Percentiles rank a stretch among this genome's conserved stretches.
Evolutionary conservation across 2,797 vertebrate genomes (phyloP).

Genomic region (Dallia pectoralis): DNA sequence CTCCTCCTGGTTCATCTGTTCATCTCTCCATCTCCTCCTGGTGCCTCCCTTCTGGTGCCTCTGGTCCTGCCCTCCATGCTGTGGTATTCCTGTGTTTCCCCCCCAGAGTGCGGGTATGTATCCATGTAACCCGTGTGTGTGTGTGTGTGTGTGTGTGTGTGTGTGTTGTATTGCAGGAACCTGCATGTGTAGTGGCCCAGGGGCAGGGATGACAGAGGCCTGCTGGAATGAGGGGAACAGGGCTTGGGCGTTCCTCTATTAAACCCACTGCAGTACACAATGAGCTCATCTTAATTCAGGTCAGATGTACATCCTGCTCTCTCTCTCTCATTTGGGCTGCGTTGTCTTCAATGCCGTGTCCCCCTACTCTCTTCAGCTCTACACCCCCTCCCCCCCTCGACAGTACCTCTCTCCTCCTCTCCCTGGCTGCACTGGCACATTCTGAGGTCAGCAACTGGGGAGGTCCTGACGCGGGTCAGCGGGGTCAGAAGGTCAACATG

Average conservation of each 20-base stretch:
- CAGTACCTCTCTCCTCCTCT: slow-evolving; percentile 23
- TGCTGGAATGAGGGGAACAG: slow-evolving; percentile 83
- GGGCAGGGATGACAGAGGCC: slow-evolving; percentile 82
- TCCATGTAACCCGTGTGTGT: slow-evolving; percentile 58
- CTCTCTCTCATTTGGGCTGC: slow-evolving; percentile 24
- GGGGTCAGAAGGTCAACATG: background rate
- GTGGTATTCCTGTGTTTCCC: slow-evolving; percentile 53
- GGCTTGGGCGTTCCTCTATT: slow-evolving; percentile 85
- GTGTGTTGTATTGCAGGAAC: slow-evolving; percentile 63
- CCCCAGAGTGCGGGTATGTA: slow-evolving; percentile 57
- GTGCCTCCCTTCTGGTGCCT: slow-evolving; percentile 64
- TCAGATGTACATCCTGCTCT: slow-evolving; percentile 81
- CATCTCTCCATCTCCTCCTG: slow-evolving; percentile 60
- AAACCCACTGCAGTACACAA: slow-evolving; percentile 83
- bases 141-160: slow-evolving; percentile 34
- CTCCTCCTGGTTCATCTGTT: slow-evolving; percentile 66
- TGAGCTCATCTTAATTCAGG: slow-evolving; percentile 87
- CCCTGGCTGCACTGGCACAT: background rate
- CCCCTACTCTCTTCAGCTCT: slow-evolving; percentile 36
- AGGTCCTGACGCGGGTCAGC: background rate
- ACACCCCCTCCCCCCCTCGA: slow-evolving; percentile 31
- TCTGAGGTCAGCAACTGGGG: background rate
- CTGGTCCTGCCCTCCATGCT: slow-evolving; percentile 9
- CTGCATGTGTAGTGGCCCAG: slow-evolving; percentile 76
- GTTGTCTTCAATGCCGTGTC: slow-evolving; percentile 33